phyloP scores from a whole-genome alignment of 2,888 invertebrate species.

The Litoditis marina region DNA sequence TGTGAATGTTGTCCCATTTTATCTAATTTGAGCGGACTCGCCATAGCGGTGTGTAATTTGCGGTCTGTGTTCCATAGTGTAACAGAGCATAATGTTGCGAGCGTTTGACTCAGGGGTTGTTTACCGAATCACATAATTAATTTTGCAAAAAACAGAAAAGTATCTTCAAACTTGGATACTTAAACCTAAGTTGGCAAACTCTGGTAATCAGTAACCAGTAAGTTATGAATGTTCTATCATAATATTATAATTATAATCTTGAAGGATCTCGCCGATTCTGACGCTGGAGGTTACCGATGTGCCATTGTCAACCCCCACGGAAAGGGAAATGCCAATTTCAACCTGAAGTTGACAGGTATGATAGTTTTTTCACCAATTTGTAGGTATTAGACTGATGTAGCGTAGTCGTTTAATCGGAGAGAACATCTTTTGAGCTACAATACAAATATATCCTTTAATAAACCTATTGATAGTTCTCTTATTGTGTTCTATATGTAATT shows the following conservation, averaged over 20 bases:
- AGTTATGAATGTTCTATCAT: too few relatives aligned
- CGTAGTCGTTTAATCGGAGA: too few relatives aligned
- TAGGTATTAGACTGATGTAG: not conserved
- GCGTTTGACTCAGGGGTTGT: not conserved
- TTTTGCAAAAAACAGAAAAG: too few relatives aligned
- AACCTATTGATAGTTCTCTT: not conserved
- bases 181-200: too few relatives aligned
- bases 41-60: not conserved
- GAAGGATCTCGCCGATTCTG: conserved; percentile 61
- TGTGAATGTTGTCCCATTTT: not conserved
- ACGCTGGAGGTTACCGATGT: conserved; percentile 62
- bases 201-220: too few relatives aligned
- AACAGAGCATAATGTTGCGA: too few relatives aligned
- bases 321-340: conserved; percentile 63
- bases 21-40: too few relatives aligned
- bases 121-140: not conserved
- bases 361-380: not conserved
- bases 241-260: too few relatives aligned
- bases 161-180: too few relatives aligned
- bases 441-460: too few relatives aligned
- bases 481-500: not conserved
- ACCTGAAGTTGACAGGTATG: conserved; percentile 61
- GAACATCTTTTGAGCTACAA: too few relatives aligned
- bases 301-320: conserved; percentile 62
- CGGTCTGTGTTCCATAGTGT: too few relatives aligned